phyloP scores from a whole-genome alignment of 2,888 invertebrate genomes.

The Polyploca ridens region DNA sequence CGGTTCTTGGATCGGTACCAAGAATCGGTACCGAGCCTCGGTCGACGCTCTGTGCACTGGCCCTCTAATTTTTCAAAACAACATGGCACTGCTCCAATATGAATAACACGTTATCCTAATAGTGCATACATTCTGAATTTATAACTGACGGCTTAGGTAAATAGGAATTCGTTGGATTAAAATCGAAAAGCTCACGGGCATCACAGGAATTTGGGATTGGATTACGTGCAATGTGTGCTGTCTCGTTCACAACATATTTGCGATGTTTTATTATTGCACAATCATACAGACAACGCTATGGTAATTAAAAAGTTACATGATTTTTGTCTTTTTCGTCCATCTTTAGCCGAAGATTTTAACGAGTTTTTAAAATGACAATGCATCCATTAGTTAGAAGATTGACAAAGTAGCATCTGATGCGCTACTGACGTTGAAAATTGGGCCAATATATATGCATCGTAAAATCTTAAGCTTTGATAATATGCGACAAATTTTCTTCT shows the following conservation, averaged over 20 bases:
- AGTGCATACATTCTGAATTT: slow-evolving; percentile 58
- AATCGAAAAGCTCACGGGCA: neutral
- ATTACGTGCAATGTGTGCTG: slow-evolving; percentile 25
- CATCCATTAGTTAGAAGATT: too few species aligned
- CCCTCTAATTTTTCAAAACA: slow-evolving; percentile 76
- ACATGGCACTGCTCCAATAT: slow-evolving; percentile 71
- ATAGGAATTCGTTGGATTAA: neutral
- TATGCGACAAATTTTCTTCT: neutral
- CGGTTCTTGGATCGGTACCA: slow-evolving; percentile 67
- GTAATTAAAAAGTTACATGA: too few species aligned
- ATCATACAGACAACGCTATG: too few species aligned
- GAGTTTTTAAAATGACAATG: too few species aligned
- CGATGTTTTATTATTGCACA: too few species aligned
- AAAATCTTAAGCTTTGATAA: too few species aligned
- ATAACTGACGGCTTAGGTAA: slow-evolving; percentile 26
- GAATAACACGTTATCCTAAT: slow-evolving; percentile 62
- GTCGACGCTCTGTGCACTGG: slow-evolving; percentile 22
- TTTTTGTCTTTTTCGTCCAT: too few species aligned
- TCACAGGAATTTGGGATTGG: neutral
- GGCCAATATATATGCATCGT: neutral
- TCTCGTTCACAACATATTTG: slow-evolving; percentile 18
- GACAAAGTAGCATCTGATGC: neutral
- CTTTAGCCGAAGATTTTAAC: too few species aligned
- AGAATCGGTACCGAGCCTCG: slow-evolving; percentile 30
- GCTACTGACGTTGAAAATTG: neutral